Conservation (phyloP, 2,797 vertebrate genomes). For the Acanthopagrus latus region DNA sequence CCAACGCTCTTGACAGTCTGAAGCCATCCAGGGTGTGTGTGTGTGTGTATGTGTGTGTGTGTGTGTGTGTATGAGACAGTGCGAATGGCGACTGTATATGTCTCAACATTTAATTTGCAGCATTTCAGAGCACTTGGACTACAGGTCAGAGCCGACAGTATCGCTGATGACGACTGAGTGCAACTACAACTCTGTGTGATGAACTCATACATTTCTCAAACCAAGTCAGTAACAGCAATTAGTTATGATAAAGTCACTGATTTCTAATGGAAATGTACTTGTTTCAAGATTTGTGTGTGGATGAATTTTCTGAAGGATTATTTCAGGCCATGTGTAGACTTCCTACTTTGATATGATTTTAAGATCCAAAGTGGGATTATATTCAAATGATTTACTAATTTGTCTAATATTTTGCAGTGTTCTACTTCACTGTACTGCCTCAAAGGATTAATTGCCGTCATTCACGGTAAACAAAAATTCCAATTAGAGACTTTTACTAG, state of each 20-base stretch:
- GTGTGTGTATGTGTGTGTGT: not conserved
- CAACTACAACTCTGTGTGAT: not conserved
- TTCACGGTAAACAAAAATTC: constrained; percentile 20
- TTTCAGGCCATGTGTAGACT: not conserved
- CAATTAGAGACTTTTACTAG: not conserved
- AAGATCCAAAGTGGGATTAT: not conserved
- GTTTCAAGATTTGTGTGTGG: not conserved
- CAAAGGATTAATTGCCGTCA: constrained; percentile 1
- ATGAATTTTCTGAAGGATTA: not conserved
- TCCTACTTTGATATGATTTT: not conserved
- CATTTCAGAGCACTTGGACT: not conserved
- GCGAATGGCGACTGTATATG: no score
- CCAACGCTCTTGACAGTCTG: constrained; percentile 24
- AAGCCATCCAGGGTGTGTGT: not conserved
- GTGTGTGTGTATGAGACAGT: not conserved
- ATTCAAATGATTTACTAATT: not conserved
- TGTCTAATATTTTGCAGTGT: not conserved
- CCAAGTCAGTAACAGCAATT: not conserved
- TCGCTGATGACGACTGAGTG: not conserved
- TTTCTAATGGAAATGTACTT: not conserved
- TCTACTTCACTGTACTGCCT: not conserved
- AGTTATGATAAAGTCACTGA: not conserved
- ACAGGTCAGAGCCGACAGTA: not conserved
- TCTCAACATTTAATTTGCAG: not conserved
- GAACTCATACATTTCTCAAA: not conserved